A percentile compares a stretch with the other conserved stretches of the same genome.
Evolutionary conservation across 1,140 invertebrate species (phyloP).

Genomic region (Nebria ingens): DNA sequence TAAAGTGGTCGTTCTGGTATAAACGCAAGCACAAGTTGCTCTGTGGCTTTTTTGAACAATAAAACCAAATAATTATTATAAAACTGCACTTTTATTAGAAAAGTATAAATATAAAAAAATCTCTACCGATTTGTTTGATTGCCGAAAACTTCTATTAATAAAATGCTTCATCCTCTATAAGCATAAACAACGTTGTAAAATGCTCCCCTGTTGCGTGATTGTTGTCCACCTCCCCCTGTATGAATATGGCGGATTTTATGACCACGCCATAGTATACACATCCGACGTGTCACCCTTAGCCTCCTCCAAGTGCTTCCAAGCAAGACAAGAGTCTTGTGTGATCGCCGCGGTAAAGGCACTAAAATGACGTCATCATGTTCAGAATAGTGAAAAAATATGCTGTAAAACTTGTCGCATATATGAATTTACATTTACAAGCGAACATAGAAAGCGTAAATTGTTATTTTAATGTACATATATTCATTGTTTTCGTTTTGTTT

Average conservation of each 20-base stretch:
- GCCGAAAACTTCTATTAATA: too few relatives aligned
- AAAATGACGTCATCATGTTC: conserved; percentile 9
- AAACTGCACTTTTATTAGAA: too few relatives aligned
- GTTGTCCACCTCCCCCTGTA: background rate
- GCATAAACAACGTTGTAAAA: background rate
- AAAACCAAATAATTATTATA: too few relatives aligned
- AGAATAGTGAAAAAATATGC: conserved; percentile 6
- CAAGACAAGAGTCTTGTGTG: too few relatives aligned
- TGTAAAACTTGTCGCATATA: conserved; percentile 5
- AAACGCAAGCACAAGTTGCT: too few relatives aligned
- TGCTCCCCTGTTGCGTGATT: background rate
- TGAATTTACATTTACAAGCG: conserved; percentile 6
- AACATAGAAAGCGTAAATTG: background rate
- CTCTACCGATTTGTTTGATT: too few relatives aligned
- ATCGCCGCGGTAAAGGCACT: background rate
- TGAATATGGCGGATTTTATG: background rate
- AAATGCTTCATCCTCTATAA: too few relatives aligned
- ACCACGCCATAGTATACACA: background rate
- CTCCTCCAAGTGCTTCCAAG: background rate
- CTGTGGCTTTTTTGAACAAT: too few relatives aligned
- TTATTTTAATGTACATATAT: conserved; percentile 7
- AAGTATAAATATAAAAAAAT: too few relatives aligned
- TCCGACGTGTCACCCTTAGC: background rate
- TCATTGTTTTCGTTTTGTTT: too few relatives aligned
- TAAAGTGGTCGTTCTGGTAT: too few relatives aligned